phyloP scores from a whole-genome alignment of 2,113 vertebrate species.

The Nycticebus coucang region DNA sequence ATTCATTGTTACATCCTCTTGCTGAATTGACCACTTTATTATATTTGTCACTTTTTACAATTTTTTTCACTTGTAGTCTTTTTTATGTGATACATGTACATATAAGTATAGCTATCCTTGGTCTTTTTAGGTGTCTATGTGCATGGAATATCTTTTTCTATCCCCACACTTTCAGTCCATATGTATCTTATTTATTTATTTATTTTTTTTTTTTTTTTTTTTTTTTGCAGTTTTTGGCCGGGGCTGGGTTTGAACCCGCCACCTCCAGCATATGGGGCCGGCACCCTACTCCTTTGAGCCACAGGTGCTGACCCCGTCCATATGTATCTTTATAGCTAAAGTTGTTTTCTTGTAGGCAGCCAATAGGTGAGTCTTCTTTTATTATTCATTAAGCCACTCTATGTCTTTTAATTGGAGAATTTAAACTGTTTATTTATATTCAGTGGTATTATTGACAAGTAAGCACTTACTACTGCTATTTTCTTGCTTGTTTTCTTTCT shows the following conservation, averaged over 20 bases:
- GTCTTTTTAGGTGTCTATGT: not conserved
- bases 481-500: not conserved
- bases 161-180: not conserved
- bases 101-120: not conserved
- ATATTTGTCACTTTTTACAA: not conserved
- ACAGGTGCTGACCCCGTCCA: not conserved
- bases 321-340: not conserved
- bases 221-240: no score
- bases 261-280: no score
- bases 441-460: not conserved
- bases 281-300: no score
- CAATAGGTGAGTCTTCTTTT: not conserved
- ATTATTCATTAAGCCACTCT: not conserved
- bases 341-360: not conserved
- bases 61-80: not conserved
- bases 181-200: no score
- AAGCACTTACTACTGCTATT: not conserved
- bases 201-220: not conserved
- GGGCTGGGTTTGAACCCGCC: no score
- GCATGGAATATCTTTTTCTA: not conserved
- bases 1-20: not conserved
- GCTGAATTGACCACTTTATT: not conserved
- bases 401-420: not conserved
- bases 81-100: not conserved
- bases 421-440: not conserved